Base-by-base conservation (phyloP, 2,113 vertebrate species). In the Lonchura striata region DNA sequence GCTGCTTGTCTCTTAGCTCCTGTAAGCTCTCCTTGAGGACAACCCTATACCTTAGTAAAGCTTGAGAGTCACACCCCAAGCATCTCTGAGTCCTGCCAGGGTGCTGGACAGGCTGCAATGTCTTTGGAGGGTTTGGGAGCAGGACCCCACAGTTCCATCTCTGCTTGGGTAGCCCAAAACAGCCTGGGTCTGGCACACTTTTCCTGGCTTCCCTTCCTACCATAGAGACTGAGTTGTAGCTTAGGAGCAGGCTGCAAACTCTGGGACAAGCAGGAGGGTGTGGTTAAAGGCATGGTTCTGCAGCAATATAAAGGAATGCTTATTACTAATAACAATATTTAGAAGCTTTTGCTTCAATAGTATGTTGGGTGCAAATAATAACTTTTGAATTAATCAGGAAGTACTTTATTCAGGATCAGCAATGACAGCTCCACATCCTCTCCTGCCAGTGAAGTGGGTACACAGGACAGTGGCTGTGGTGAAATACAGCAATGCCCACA, bases 331-430 rank as follows among this genome's bases (percentile, higher is more conserved):
- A 52, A 35, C 2, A 7, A 7, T 63, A 92, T 35, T 82, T 91
- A 42, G 52, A 65, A 94, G 46, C 84, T 94, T 83, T 65, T 49
- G 74, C 77, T 86, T 94, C 90, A 95, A 50, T 31, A 92, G 25
- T 44, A 57, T 23, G 72, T 70, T 93, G 85, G 57, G 63, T 92
- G 53, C 70, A 83, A 95, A 94, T 81, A 93, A 92, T 86, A 53
- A 60, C 94, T 94, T 92, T 92, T 75, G 95, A 96, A 92, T 92
- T 95, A 92, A 92, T 94, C 87, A 93, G 80, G 54, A 82, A 82
- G 83, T 87, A 81, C 71, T 94, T 92, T 41, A 28, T 92, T 95
- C 87, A 75, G 83, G 90, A 94, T 92, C 94, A 97, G 93, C 95
- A 96, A 13, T 27, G 44, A 72, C 53, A 64, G n/a, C 53, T 56